Conservation (phyloP, 2,113 vertebrate species). For the Pseudopipra pipra region DNA sequence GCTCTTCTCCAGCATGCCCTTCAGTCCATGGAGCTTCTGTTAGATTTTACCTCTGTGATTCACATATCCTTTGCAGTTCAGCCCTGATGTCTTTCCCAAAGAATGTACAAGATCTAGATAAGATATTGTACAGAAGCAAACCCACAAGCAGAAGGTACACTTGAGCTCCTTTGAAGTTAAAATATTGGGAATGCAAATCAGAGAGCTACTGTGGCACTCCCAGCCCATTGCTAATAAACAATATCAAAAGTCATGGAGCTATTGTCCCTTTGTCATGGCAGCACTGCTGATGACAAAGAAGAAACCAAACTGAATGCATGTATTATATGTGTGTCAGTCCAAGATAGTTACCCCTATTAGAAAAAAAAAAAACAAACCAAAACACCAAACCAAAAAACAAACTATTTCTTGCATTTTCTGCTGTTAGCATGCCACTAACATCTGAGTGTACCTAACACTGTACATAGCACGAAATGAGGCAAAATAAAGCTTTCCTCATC, state of each 20-base stretch:
- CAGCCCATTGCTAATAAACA: accelerated
- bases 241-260: background rate
- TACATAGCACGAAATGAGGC: background rate
- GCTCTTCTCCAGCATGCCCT: background rate
- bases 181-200: background rate
- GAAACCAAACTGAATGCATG: background rate
- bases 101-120: background rate
- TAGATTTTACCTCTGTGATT: background rate
- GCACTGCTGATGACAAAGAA: background rate
- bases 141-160: background rate
- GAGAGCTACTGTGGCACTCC: background rate
- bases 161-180: background rate
- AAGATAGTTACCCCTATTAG: accelerated
- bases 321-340: accelerated
- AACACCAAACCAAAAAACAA: background rate
- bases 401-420: background rate
- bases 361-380: background rate
- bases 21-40: background rate
- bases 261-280: too few relatives aligned
- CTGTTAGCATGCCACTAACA: background rate
- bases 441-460: background rate
- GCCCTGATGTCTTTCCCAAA: background rate
- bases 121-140: background rate
- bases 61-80: background rate
- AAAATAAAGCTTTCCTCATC: background rate